phyloP scores from a whole-genome alignment of 2,797 vertebrate genomes.

The Sylvia borin region DNA sequence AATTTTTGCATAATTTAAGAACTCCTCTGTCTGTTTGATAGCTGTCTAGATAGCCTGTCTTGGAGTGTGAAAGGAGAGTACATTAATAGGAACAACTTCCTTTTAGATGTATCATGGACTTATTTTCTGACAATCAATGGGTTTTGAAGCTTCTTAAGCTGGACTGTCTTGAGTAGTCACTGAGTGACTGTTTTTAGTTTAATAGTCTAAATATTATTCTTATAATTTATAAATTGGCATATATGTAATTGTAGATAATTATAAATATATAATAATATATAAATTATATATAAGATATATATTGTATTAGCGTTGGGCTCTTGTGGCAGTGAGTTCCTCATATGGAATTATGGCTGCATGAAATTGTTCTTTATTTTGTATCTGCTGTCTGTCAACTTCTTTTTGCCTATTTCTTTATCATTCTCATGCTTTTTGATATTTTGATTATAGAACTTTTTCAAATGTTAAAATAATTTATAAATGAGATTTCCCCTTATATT shows the following conservation, averaged over 20 bases:
- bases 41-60: background rate
- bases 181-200: background rate
- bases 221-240: background rate
- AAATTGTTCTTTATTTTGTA: background rate
- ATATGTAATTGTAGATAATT: background rate
- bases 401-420: background rate
- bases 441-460: background rate
- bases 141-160: background rate
- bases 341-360: background rate
- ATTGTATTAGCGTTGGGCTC: background rate
- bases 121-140: background rate
- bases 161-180: background rate
- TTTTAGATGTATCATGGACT: background rate
- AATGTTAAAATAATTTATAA: background rate
- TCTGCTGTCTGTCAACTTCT: background rate
- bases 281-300: background rate
- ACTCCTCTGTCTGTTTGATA: background rate
- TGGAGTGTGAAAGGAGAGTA: background rate
- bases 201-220: background rate
- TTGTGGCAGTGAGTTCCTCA: background rate
- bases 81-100: background rate
- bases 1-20: background rate
- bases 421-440: background rate
- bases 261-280: background rate
- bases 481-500: background rate